Evolutionary conservation across 2,113 vertebrate genomes (phyloP).

Genomic region (Tapirus terrestris): DNA sequence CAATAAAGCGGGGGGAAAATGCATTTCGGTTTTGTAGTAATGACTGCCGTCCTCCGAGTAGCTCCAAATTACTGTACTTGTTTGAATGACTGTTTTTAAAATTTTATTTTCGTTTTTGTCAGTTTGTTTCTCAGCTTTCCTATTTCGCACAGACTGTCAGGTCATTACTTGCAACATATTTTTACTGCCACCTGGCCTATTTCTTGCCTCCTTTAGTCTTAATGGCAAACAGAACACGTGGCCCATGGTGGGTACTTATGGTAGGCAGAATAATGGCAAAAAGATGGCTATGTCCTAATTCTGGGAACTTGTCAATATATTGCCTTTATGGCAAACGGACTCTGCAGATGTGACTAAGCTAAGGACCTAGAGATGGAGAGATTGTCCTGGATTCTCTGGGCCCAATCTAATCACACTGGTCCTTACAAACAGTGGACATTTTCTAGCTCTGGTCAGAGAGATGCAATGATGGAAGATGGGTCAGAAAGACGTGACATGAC

Average conservation of each 20-base stretch:
- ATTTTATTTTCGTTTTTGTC: neutral
- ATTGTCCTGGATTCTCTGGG: neutral
- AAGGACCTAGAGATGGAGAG: neutral
- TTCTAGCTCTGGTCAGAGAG: neutral
- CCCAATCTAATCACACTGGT: neutral
- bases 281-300: neutral
- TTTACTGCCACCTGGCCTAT: neutral
- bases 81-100: neutral
- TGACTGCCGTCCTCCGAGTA: neutral
- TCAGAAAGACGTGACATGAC: neutral
- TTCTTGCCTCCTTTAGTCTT: neutral
- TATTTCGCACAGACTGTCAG: neutral
- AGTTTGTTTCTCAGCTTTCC: neutral
- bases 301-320: neutral
- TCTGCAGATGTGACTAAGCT: neutral
- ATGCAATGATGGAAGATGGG: neutral
- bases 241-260: neutral
- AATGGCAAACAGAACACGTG: neutral
- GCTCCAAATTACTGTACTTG: slow-evolving; percentile 1
- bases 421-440: neutral
- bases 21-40: neutral
- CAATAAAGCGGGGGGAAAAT: neutral
- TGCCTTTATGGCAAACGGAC: neutral
- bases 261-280: neutral
- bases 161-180: neutral